phyloP scores from a whole-genome alignment of 2,113 vertebrate species.

The Nerophis lumbriciformis region DNA sequence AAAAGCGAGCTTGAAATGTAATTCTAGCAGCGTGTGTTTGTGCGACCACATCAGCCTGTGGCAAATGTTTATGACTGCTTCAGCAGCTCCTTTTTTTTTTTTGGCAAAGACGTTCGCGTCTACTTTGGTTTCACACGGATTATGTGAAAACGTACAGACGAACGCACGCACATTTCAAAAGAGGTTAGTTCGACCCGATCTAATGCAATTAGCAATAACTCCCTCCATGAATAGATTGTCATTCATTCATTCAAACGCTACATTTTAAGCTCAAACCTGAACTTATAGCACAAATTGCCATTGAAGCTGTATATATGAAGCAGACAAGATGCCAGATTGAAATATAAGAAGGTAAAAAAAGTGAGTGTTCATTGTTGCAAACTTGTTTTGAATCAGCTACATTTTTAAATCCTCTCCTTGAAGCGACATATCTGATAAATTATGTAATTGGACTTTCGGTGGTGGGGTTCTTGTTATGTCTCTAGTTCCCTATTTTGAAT shows the following conservation, averaged over 20 bases:
- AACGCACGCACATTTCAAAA: background rate
- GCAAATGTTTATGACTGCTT: slow-evolving; percentile 29
- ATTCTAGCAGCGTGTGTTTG: slow-evolving; percentile 11
- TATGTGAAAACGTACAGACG: too few relatives aligned
- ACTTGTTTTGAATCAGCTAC: background rate
- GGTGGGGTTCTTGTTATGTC: background rate
- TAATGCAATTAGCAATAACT: background rate
- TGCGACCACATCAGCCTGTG: slow-evolving; percentile 32
- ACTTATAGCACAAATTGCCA: too few relatives aligned
- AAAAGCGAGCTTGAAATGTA: slow-evolving; percentile 36
- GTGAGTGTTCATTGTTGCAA: background rate
- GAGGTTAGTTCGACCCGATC: background rate
- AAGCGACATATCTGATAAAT: background rate
- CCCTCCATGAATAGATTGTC: too few relatives aligned
- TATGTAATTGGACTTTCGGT: background rate
- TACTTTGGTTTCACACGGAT: slow-evolving; percentile 10
- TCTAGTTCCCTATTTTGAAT: background rate
- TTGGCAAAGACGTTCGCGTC: slow-evolving; percentile 11
- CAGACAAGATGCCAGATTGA: too few relatives aligned
- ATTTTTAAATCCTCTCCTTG: background rate
- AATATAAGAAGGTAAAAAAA: background rate
- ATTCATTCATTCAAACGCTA: too few relatives aligned
- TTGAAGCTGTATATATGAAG: too few relatives aligned
- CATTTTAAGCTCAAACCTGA: too few relatives aligned
- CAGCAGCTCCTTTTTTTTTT: slow-evolving; percentile 15